phyloP scores from a whole-genome alignment of 2,113 vertebrate genomes.

The Varanus komodoensis region DNA sequence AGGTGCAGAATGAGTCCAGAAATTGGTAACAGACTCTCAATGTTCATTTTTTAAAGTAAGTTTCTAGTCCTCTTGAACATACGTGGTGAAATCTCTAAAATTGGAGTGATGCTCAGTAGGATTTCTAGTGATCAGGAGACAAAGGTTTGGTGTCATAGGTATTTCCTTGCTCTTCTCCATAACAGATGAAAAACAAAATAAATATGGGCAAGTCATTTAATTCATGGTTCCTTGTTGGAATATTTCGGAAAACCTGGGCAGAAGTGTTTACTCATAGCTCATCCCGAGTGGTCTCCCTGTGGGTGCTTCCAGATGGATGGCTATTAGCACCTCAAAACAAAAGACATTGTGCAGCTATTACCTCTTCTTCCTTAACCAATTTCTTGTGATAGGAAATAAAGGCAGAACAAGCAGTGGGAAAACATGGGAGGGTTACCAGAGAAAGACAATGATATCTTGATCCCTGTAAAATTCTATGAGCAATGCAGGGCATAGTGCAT shows the following conservation, averaged over 20 bases:
- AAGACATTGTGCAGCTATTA: neutral
- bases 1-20: neutral
- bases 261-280: neutral
- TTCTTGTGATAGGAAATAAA: neutral
- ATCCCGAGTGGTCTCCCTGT: too few relatives aligned
- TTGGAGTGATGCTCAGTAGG: neutral
- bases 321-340: neutral
- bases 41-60: neutral
- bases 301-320: neutral
- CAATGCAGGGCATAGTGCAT: neutral
- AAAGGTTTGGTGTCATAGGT: neutral
- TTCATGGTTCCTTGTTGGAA: neutral
- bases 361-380: neutral
- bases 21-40: neutral
- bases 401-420: neutral
- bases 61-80: slow-evolving; percentile 8
- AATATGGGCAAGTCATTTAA: neutral
- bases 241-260: neutral
- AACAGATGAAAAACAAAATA: neutral
- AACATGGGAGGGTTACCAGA: neutral
- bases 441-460: neutral
- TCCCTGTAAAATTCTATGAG: neutral
- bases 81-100: neutral
- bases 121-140: neutral
- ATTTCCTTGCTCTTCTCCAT: neutral